Percentiles rank a stretch among this genome's conserved stretches.
Evolutionary conservation across 2,797 vertebrate species (phyloP).

Genomic region (Poecilia wingei): DNA sequence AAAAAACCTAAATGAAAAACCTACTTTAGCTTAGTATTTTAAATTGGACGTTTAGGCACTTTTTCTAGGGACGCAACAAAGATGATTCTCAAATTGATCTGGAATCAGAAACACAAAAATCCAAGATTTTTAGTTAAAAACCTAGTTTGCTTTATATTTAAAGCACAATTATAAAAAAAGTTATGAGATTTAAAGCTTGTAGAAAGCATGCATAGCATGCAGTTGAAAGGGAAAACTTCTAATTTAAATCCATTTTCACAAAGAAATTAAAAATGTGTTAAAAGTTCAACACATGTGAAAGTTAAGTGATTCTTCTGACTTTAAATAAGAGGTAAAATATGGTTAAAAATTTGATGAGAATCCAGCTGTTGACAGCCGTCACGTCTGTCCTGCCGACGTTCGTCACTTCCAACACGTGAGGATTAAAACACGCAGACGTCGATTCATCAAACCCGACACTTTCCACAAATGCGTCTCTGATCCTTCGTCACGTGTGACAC

Average conservation of each 20-base stretch:
- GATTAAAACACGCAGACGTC: constrained; percentile 5
- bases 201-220: no score
- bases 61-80: not conserved
- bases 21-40: not conserved
- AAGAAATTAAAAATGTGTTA: no score
- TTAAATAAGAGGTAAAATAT: not conserved
- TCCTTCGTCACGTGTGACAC: not conserved
- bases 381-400: not conserved
- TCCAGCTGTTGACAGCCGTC: not conserved
- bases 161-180: no score
- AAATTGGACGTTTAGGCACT: not conserved
- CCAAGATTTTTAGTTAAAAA: no score
- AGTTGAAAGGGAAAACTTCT: no score
- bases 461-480: not conserved
- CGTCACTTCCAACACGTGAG: not conserved
- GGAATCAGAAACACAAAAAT: no score
- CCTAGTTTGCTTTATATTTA: no score
- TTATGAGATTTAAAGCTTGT: no score
- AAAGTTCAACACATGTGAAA: no score
- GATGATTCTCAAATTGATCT: no score
- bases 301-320: not conserved
- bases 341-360: not conserved
- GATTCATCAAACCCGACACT: not conserved
- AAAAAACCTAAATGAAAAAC: not conserved
- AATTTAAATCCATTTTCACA: no score